phyloP scores from a whole-genome alignment of 2,888 invertebrate genomes.

The Lepidochrysops patricia region DNA sequence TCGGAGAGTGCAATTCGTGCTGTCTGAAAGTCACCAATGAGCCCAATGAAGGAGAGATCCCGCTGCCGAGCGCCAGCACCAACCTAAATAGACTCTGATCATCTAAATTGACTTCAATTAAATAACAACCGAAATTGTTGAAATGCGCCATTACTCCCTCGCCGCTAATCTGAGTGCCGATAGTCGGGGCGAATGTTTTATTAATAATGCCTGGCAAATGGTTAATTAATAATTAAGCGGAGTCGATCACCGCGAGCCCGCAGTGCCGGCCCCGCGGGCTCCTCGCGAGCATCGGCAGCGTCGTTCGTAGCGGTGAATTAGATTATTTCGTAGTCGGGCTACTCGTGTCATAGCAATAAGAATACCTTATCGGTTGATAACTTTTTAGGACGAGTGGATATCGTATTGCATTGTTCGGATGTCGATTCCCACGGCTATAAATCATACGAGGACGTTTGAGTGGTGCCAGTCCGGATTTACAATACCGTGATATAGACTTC shows the following conservation, averaged over 20 bases:
- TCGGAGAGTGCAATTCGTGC: slow-evolving; percentile 72
- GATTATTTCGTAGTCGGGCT: neutral
- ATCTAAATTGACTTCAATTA: slow-evolving; percentile 76
- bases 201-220: slow-evolving; percentile 65
- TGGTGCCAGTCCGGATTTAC: slow-evolving; percentile 67
- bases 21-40: slow-evolving; percentile 75
- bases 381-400: neutral
- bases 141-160: slow-evolving; percentile 75
- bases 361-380: neutral
- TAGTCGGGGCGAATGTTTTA: slow-evolving; percentile 72
- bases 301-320: neutral
- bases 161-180: slow-evolving; percentile 73
- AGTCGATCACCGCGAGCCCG: slow-evolving; percentile 47
- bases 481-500: slow-evolving; percentile 62
- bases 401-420: neutral
- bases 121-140: slow-evolving; percentile 76
- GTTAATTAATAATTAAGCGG: slow-evolving; percentile 71
- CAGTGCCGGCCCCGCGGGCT: slow-evolving; percentile 25
- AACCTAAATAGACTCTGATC: slow-evolving; percentile 76
- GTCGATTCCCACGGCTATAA: slow-evolving; percentile 65
- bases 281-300: neutral
- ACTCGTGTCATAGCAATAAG: neutral
- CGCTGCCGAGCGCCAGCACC: slow-evolving; percentile 72
- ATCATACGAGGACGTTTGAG: slow-evolving; percentile 60
- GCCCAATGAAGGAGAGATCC: slow-evolving; percentile 74